A percentile compares a stretch with the other conserved stretches of the same genome.
Evolutionary conservation across 2,888 invertebrate species (phyloP).

Genomic region (Girardia tigrina): DNA sequence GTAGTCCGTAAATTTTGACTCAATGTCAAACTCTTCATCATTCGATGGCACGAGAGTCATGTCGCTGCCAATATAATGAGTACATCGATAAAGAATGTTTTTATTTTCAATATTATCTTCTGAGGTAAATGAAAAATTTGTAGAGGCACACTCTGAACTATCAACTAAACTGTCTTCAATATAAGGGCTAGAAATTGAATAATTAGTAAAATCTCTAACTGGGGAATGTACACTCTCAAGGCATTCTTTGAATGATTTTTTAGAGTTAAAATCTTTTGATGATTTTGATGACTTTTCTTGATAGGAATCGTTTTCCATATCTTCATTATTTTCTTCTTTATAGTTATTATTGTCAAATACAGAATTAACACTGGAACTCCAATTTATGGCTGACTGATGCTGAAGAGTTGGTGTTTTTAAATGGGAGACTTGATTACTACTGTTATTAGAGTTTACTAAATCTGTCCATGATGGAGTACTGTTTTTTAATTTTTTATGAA

Average conservation of each 20-base stretch:
- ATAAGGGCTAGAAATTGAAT: conserved; percentile 4
- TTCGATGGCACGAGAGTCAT: conserved; percentile 1
- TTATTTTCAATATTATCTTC: background rate
- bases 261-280: background rate
- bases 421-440: background rate
- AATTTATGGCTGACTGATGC: background rate
- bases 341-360: background rate
- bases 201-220: conserved; percentile 23
- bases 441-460: background rate
- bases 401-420: background rate
- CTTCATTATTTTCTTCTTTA: background rate
- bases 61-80: conserved; percentile 15
- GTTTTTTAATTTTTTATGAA: conserved; percentile 9
- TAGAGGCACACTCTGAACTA: conserved; percentile 23
- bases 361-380: conserved; percentile 2
- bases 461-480: background rate
- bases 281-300: background rate
- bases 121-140: conserved; percentile 13
- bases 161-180: conserved; percentile 23
- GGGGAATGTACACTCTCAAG: conserved; percentile 20
- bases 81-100: conserved; percentile 5
- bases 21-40: background rate
- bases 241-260: background rate
- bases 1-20: background rate
- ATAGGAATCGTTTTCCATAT: background rate